Percentiles rank a stretch among this genome's conserved stretches.
Evolutionary conservation across 2,797 vertebrate species (phyloP).

Genomic region (Emys orbicularis): DNA sequence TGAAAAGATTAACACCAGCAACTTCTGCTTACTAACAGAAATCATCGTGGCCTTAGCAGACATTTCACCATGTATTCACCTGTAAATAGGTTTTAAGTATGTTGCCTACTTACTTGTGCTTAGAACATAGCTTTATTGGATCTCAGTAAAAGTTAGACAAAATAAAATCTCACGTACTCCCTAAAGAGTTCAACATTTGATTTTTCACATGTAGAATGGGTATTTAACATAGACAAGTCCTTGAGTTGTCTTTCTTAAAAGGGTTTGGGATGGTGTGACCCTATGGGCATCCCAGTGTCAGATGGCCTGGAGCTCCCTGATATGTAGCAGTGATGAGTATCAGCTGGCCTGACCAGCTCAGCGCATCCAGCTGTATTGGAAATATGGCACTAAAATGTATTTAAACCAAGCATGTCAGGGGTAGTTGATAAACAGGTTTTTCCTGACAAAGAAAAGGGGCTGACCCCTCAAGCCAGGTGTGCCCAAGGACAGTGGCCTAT

Average conservation of each 20-base stretch:
- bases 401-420: background rate
- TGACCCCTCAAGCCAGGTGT: background rate
- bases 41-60: conserved; percentile 42
- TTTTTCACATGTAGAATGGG: background rate
- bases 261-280: background rate
- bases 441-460: background rate
- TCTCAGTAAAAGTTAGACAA: background rate
- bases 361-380: background rate
- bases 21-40: conserved; percentile 71
- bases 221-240: background rate
- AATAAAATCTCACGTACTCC: background rate
- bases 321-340: background rate
- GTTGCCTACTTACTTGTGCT: background rate
- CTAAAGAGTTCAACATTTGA: background rate
- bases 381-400: background rate
- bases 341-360: background rate
- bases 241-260: background rate
- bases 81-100: background rate
- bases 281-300: background rate
- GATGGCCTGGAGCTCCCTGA: background rate
- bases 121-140: background rate
- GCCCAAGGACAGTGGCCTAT: background rate
- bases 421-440: background rate
- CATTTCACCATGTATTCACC: conserved; percentile 56
- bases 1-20: conserved; percentile 77